Base-by-base conservation (phyloP, 35 echinoderm and acorn worm genomes). In the Anneissia japonica region DNA sequence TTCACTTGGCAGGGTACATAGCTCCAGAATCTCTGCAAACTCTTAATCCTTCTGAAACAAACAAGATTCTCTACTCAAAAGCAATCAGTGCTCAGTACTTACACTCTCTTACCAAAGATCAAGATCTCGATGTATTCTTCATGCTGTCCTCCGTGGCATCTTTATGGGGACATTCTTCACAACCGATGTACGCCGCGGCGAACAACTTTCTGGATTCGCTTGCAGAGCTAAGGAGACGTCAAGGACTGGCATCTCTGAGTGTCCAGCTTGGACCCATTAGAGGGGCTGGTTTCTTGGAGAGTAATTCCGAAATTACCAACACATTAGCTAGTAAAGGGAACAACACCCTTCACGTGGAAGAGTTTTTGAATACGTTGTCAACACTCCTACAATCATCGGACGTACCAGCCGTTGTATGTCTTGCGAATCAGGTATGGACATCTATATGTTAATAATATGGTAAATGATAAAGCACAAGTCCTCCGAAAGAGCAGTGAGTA, bases 361-460 rank as follows among this genome's bases (percentile, higher is more conserved):
- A 97, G 73, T 93, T 97, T 43, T 33, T 97, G 87, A 3, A 73
- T 2, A 79, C 90, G 14, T 84, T 97, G 31, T 84, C 84, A 37
- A 90, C 86, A 41, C 81, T 97, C 13, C 88, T 97, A 11, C 64
- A 73, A 23, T 64, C 46, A 38, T 84, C 72, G 9, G 81, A 87
- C 1, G 83, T 83, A 1, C n/a, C n/a, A n/a, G 87, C 90, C 5
- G 55, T 46, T 30, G 87, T 97, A 19, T 97, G 91, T 76, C 39
- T 97, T 14, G 85, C 83, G 26, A 87, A 93, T 41, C 86, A 86
- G 93, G 93, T 96, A 81, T 81, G 82, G 37, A 82, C 30, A 40
- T 31, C n/a, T 74, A 10, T 37, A n/a, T 9, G 39, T 0, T 82
- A n/a, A n/a, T n/a, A n/a, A n/a, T n/a, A n/a, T n/a, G n/a, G n/a